phyloP scores from a whole-genome alignment of 2,113 vertebrate species.

The Tamias sibiricus region DNA sequence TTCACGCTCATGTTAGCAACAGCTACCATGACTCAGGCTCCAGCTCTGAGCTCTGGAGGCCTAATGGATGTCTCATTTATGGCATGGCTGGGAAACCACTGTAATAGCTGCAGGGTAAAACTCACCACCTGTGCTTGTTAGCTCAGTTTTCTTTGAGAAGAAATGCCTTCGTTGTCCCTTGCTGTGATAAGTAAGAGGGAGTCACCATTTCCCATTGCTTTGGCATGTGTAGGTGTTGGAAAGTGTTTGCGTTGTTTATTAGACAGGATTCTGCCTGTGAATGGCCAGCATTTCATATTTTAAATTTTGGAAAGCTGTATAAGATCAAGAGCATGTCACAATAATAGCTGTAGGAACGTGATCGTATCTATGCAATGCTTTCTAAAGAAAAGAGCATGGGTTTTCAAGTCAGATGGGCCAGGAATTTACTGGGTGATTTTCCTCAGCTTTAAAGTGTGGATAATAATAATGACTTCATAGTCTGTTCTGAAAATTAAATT shows the following conservation, averaged over 20 bases:
- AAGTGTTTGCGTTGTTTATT: not conserved
- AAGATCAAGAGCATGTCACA: not conserved
- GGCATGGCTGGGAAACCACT: not conserved
- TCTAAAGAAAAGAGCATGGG: not conserved
- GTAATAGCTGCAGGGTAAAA: not conserved
- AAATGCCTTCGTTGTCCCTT: not conserved
- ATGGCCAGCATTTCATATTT: not conserved
- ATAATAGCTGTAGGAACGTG: not conserved
- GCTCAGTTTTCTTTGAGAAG: not conserved
- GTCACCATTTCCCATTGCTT: not conserved
- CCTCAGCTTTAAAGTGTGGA: not conserved
- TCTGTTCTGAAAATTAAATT: not conserved
- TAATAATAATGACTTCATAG: not conserved
- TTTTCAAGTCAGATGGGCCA: not conserved
- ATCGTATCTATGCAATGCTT: not conserved
- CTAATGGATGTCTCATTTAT: slow-evolving; percentile 50
- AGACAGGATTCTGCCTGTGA: not conserved
- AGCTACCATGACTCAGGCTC: slow-evolving; percentile 62
- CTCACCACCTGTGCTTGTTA: not conserved
- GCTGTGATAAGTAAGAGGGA: not conserved
- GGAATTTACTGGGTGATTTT: not conserved
- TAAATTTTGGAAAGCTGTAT: not conserved
- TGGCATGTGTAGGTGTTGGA: not conserved
- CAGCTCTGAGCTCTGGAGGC: slow-evolving; percentile 52
- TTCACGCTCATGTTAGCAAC: slow-evolving; percentile 76